phyloP scores from a whole-genome alignment of 2,888 invertebrate species.

The Philonicus albiceps region DNA sequence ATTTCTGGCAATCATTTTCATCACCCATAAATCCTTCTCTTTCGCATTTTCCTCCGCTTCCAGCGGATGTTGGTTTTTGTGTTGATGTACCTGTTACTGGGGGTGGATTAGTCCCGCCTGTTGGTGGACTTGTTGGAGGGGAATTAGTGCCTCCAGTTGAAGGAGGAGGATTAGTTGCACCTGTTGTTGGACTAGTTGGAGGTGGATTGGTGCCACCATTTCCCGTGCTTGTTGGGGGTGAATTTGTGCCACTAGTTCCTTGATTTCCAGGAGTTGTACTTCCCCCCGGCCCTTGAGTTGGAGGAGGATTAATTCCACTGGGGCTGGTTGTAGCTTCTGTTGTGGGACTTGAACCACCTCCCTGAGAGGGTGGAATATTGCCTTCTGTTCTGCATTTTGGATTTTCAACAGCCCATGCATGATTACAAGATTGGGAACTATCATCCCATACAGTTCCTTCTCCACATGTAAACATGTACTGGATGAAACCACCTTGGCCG shows the following conservation, averaged over 20 bases:
- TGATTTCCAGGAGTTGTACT: not conserved
- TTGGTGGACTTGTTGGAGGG: not conserved
- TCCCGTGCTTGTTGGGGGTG: slow-evolving; percentile 22
- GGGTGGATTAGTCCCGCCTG: not conserved
- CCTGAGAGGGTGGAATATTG: slow-evolving; percentile 41
- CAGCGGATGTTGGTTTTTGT: slow-evolving; percentile 45
- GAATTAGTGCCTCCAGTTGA: slow-evolving; percentile 40
- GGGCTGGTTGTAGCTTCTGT: not conserved
- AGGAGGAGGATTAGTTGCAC: slow-evolving; percentile 13
- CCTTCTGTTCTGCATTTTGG: slow-evolving; percentile 52
- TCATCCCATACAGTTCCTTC: slow-evolving; percentile 69
- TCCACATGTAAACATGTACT: slow-evolving; percentile 67
- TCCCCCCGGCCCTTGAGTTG: not conserved
- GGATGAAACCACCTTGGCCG: slow-evolving; percentile 62
- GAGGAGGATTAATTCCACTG: not conserved
- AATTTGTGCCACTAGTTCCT: not conserved
- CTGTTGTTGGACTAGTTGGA: not conserved
- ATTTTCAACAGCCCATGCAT: slow-evolving; percentile 57
- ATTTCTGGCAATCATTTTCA: slow-evolving; percentile 68
- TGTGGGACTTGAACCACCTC: not conserved
- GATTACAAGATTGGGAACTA: slow-evolving; percentile 65
- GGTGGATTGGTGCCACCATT: not conserved
- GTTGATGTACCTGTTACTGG: slow-evolving; percentile 41
- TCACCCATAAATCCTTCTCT: slow-evolving; percentile 64
- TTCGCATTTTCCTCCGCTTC: slow-evolving; percentile 60